Base-by-base conservation (phyloP, 2,888 invertebrate species). In the Himalopsyche japonica region DNA sequence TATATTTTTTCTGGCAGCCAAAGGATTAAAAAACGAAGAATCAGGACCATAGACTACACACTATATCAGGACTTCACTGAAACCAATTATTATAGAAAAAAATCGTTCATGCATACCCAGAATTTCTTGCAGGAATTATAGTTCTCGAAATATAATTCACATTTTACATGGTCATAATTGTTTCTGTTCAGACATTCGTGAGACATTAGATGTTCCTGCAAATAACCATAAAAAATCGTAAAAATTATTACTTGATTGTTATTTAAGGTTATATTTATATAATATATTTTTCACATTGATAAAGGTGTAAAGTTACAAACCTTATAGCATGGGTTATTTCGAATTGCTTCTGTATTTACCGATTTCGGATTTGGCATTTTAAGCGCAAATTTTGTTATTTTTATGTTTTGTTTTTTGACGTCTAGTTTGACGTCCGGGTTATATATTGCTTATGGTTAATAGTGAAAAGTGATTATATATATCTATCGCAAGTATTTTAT, bases 91-190 rank as follows among this genome's bases (percentile, higher is more conserved):
- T 6, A 32, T 4, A 32, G 32, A n/a, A 30, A 20, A 57, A 57
- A 18, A 48, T 7, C 15, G 27, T 7, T 18, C 12, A 81, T n/a
- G 83, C 90, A 90, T 92, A 97, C 97, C 97, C 97, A 97, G 91
- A 97, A 97, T 86, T 94, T 93, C 89, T 94, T 95, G 89, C 97
- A 97, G 4, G 92, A 93, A 86, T 94, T 95, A 89, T 97, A 97
- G 89, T 97, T 97, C 49, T 93, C 93, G 89, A 97, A 96, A 89
- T 94, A 94, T 0, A 90, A 84, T 88, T 91, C 90, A 88, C 97
- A 97, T 88, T 93, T 93, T 0, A 93, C 92, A 81, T 93, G 93
- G 87, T 95, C 93, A 88, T 93, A 96, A 88, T 94, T 93, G 89
- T 95, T 94, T 81, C 94, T 93, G 88, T 94, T 92, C 27, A 97